A percentile compares a stretch with the other conserved stretches of the same genome.
phyloP scores from a whole-genome alignment of 1,140 invertebrate genomes.

The Sminthurinus signatus region DNA sequence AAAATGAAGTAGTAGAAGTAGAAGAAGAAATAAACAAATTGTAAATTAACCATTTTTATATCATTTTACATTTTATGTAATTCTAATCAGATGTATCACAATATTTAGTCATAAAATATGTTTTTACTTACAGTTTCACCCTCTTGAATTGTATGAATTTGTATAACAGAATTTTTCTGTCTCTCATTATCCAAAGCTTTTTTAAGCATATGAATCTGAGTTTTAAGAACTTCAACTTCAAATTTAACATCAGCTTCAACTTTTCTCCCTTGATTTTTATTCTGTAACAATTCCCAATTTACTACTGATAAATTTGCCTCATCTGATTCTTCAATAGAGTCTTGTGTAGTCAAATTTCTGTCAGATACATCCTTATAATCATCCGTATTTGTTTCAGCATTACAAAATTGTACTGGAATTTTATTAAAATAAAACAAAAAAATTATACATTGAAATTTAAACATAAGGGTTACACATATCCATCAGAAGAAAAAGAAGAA shows the following conservation, averaged over 20 bases:
- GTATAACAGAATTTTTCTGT: not conserved
- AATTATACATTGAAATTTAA: no score
- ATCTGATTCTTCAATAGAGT: not conserved
- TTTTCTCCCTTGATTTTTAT: not conserved
- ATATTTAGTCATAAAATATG: no score
- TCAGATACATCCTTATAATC: not conserved
- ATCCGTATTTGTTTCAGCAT: not conserved
- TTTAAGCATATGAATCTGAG: conserved; percentile 4
- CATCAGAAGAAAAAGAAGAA: no score
- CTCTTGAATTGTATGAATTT: no score
- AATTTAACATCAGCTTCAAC: conserved; percentile 5
- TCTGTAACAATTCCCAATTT: not conserved
- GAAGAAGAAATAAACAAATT: no score
- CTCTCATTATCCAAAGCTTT: not conserved
- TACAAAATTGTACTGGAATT: not conserved
- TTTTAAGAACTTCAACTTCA: conserved; percentile 13
- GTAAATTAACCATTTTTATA: no score
- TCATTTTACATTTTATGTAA: no score
- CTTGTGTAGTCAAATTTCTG: no score
- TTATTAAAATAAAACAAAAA: not conserved
- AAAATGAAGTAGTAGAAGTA: no score
- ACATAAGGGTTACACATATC: no score
- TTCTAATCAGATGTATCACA: no score
- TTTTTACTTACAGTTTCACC: no score
- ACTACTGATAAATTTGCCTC: not conserved